Base-by-base conservation (phyloP, 2,797 vertebrate genomes). In the Florisuga fusca region DNA sequence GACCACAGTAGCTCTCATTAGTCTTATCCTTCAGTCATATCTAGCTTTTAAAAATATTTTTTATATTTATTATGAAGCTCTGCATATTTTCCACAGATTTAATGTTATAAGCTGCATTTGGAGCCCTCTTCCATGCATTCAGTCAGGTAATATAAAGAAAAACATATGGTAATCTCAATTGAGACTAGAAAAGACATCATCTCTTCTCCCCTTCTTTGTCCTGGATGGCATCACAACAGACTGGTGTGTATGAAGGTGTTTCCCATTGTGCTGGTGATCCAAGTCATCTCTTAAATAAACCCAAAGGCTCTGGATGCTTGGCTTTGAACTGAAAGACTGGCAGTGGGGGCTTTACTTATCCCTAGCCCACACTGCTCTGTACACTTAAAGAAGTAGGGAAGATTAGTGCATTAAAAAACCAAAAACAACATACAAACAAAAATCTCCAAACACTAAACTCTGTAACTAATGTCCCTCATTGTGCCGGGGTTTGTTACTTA, bases 381-480 rank as follows among this genome's bases (percentile, higher is more conserved):
- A 90, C 64, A 50, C 36, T 93, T 91, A 87, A 96, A 95, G 85
- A 75, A 75, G 59, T 58, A 95, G 34, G 94, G 93, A 64, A 84
- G 36, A 78, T 90, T 69, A 64, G 25, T 66, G 74, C n/a, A n/a
- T n/a, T n/a, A n/a, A n/a, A 55, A 46, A 48, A 51, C 33, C 34
- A 33, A 33, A n/a, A n/a, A n/a, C n/a, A 80, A 20, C 54, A 83
- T n/a, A 22, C 15, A 77, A 67, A 50, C n/a, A 51, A 45, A 16
- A 23, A 48, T 83, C 90, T 21, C 34, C 31, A 26, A 81, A 21
- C 53, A 83, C 25, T 13, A 77, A 67, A 50, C n/a, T 46, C 20
- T 74, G 46, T 23, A 90, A 89, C 93, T 91, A 64, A 66, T 38
- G 7, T 67, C 25, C 57, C 68, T 41, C 74, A 9, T 85, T 75